Conservation (phyloP, 2,797 vertebrate genomes). For the Myiothlypis chrysogaster region DNA sequence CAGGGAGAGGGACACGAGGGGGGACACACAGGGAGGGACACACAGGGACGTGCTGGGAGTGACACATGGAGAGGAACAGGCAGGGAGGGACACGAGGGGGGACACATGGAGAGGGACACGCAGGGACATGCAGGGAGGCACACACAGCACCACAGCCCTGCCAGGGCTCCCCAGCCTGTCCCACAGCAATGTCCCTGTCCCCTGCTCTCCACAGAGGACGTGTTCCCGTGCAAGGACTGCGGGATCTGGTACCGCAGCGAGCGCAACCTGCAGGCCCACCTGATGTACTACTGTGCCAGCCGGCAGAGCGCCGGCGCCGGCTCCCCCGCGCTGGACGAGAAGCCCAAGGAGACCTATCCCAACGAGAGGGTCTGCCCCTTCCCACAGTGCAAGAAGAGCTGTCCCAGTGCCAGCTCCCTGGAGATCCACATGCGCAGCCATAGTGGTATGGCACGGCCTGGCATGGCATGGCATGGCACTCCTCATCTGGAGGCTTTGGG, state of each 20-base stretch:
- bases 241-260: conserved; percentile 98
- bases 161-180: accelerated
- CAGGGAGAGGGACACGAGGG: accelerated
- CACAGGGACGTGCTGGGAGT: too few species aligned
- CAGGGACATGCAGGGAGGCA: too few species aligned
- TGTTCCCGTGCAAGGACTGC: conserved; percentile 97
- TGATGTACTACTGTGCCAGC: conserved; percentile 97
- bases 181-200: accelerated
- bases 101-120: accelerated
- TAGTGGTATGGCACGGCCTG: conserved; percentile 74
- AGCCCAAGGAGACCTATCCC: conserved; percentile 91
- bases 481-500: not conserved
- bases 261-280: conserved; percentile 94
- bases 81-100: not conserved
- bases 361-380: conserved; percentile 94
- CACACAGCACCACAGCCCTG: accelerated
- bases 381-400: conserved; percentile 96
- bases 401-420: conserved; percentile 95
- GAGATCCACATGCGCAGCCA: conserved; percentile 99
- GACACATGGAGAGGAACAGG: accelerated
- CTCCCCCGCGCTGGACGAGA: conserved; percentile 82
- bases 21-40: accelerated
- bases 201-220: conserved; percentile 82
- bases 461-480: not conserved
- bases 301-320: conserved; percentile 79